Evolutionary conservation across 2,113 vertebrate species (phyloP), one percentile per base, ranked within the genome.

Genomic region (Canis aureus): DNA sequence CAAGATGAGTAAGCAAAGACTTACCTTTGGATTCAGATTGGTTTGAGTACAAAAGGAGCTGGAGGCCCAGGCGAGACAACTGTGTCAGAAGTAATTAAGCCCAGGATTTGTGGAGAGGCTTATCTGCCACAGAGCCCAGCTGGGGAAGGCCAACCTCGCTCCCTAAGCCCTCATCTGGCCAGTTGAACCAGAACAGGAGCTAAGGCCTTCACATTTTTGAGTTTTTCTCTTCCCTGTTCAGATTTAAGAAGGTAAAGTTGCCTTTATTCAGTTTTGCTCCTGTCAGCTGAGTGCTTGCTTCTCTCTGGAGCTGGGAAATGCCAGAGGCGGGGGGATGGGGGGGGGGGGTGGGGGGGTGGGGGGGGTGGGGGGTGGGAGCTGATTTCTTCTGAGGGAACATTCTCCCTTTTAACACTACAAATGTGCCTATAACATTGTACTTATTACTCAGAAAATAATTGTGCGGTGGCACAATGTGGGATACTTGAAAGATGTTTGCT

Each of bases 11-110:
- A 97, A 97, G 94, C 95, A 96, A 94, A 97, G 38, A 19, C 91
- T 98, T 97, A 92, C 76, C 95, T 95, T 91, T 97, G 97, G 95
- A 98, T 98, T 97, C 71, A 94, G 71, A 76, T 84, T 97, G 95
- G 96, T 96, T 93, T 89, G 96, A 97, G 74, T 87, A 97, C 93
- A 97, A 98, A 98, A 96, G 97, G 95, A 98, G 94, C 94, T 98
- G 94, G 97, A 98, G 97, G 97, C 97, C 85, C 92, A 98, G 79
- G 91, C 85, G 16, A 92, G 94, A 97, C 95, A 98, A 98, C 98
- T 97, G 96, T 98, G 98, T 98, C 96, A 95, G 94, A 92, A 98
- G 98, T 97, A 98, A 98, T 98, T 98, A 98, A 98, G 97, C 97
- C 97, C 97, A 94, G 96, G 98, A 98, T 98, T 98, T 98, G 97